These are phyloP conservation scores for Anthrax anthrax DNA, from an alignment of 2,888 invertebrate species.

Conservation along the genomic window DNA sequence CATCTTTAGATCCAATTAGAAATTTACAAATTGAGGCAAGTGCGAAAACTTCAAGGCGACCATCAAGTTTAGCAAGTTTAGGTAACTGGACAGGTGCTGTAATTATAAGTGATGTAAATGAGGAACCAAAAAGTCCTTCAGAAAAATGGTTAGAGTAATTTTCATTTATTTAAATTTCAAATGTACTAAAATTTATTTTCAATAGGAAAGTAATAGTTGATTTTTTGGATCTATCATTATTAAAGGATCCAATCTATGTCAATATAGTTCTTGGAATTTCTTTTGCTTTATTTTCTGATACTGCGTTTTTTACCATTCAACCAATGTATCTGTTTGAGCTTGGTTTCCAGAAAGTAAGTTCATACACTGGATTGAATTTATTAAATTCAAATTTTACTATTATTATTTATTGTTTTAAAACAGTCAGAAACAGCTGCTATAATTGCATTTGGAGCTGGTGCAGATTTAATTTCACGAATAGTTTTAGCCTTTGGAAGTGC, in stretches of 20 bases:
- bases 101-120: slow-evolving; percentile 25
- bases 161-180: background rate
- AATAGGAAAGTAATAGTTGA: slow-evolving; percentile 42
- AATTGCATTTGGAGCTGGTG: slow-evolving; percentile 52
- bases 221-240: slow-evolving; percentile 44
- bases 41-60: slow-evolving; percentile 13
- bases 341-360: slow-evolving; percentile 23
- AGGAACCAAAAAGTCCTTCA: slow-evolving; percentile 19
- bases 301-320: slow-evolving; percentile 53
- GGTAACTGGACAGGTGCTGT: slow-evolving; percentile 33
- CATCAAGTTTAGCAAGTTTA: slow-evolving; percentile 29
- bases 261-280: slow-evolving; percentile 57
- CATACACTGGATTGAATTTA: background rate
- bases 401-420: slow-evolving; percentile 3
- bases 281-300: slow-evolving; percentile 51
- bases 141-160: slow-evolving; percentile 3
- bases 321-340: slow-evolving; percentile 39
- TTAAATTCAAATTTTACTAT: background rate
- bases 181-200: background rate
- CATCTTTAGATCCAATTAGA: slow-evolving; percentile 2
- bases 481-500: slow-evolving; percentile 45
- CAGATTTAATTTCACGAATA: slow-evolving; percentile 52
- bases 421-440: slow-evolving; percentile 49
- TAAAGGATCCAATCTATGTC: slow-evolving; percentile 48
- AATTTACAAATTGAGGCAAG: background rate